A percentile compares a stretch with the other conserved stretches of the same genome.
phyloP scores from a whole-genome alignment of 2,113 vertebrate genomes.

The Entelurus aequoreus region DNA sequence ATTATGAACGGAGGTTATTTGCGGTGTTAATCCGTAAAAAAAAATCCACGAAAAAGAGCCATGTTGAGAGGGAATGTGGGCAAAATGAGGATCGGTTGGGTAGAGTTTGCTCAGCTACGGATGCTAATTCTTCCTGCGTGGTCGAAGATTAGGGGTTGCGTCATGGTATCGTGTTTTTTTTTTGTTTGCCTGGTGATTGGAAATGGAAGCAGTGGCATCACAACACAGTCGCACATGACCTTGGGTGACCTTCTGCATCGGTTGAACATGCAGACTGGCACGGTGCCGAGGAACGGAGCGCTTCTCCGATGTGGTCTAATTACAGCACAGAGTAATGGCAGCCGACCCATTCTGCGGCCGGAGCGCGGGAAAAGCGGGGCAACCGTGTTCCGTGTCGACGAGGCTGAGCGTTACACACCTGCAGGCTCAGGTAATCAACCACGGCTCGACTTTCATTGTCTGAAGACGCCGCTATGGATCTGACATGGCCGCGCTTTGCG shows the following conservation, averaged over 20 bases:
- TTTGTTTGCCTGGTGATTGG: slow-evolving; percentile 35
- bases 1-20: slow-evolving; percentile 42
- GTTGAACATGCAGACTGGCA: slow-evolving; percentile 1
- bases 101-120: slow-evolving; percentile 20
- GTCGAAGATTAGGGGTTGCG: slow-evolving; percentile 57
- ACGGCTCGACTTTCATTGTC: slow-evolving; percentile 32
- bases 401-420: slow-evolving; percentile 53
- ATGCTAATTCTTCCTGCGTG: slow-evolving; percentile 27
- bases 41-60: background rate
- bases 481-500: background rate
- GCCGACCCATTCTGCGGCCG: slow-evolving; percentile 14
- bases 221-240: background rate
- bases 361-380: slow-evolving; percentile 31
- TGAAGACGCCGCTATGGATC: background rate
- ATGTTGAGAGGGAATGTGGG: background rate
- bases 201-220: background rate
- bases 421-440: slow-evolving; percentile 47
- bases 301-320: slow-evolving; percentile 33
- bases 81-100: too few species aligned
- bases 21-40: background rate
- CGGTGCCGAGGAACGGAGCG: slow-evolving; percentile 5
- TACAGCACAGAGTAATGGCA: slow-evolving; percentile 43
- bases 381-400: slow-evolving; percentile 40
- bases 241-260: slow-evolving; percentile 8
- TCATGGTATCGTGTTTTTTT: slow-evolving; percentile 52